Conservation (phyloP, 1,140 invertebrate species). For the Andricus grossulariae region DNA sequence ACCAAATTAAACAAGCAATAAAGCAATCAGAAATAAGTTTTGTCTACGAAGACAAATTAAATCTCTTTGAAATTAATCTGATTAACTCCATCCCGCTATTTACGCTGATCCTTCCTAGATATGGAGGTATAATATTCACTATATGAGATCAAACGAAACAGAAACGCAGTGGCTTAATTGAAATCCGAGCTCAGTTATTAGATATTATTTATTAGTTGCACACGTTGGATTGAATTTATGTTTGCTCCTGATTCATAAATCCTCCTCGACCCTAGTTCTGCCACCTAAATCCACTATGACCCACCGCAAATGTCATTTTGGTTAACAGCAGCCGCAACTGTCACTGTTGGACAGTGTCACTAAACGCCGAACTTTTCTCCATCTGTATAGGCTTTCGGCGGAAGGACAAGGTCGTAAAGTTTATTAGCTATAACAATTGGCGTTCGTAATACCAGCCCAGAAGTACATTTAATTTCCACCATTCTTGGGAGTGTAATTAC, state of each 20-base stretch:
- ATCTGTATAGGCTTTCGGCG: neutral
- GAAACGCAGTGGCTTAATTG: neutral
- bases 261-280: neutral
- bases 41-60: no score
- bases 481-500: slow-evolving; percentile 12
- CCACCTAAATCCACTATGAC: slow-evolving; percentile 9
- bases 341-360: neutral
- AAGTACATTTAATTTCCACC: slow-evolving; percentile 15
- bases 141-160: neutral
- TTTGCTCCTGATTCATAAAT: neutral
- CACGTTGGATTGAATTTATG: slow-evolving; percentile 14
- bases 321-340: slow-evolving; percentile 24
- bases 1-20: no score
- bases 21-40: no score
- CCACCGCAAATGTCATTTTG: slow-evolving; percentile 24
- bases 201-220: slow-evolving; percentile 14
- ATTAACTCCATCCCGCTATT: no score
- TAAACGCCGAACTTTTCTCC: slow-evolving; percentile 19
- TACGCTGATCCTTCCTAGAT: no score
- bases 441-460: neutral
- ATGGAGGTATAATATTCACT: neutral
- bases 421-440: slow-evolving; percentile 15
- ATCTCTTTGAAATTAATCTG: no score
- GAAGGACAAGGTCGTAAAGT: slow-evolving; percentile 5
- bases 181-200: slow-evolving; percentile 25